Percentiles rank a stretch among this genome's conserved stretches.
Evolutionary conservation across 2,888 invertebrate species (phyloP).

Genomic region (Melanchra persicariae): DNA sequence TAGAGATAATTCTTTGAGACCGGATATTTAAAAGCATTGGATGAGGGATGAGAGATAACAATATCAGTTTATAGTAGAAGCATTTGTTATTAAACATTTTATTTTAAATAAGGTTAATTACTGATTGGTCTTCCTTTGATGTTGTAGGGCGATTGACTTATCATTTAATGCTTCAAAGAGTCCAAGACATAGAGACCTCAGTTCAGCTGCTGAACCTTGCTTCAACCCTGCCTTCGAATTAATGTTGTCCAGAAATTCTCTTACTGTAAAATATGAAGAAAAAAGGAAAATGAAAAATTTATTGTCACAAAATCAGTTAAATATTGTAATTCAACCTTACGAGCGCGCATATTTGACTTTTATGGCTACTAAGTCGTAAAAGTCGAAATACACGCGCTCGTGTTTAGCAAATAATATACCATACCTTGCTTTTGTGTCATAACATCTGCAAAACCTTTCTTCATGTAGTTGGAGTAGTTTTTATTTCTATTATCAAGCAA

Average conservation of each 20-base stretch:
- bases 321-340: too few species aligned
- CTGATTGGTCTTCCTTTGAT: conserved; percentile 97
- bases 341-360: too few species aligned
- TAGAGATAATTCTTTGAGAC: conserved; percentile 15
- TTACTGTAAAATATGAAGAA: conserved; percentile 89
- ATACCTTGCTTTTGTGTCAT: conserved; percentile 94
- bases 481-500: conserved; percentile 94
- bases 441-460: conserved; percentile 92
- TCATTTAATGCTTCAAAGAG: conserved; percentile 96
- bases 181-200: conserved; percentile 94
- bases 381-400: too few species aligned
- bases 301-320: too few species aligned
- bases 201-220: conserved; percentile 92
- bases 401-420: too few species aligned
- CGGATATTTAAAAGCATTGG: conserved; percentile 34
- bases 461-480: conserved; percentile 93
- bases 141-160: conserved; percentile 95
- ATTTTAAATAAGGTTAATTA: too few species aligned
- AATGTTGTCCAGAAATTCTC: conserved; percentile 92
- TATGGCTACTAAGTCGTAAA: too few species aligned
- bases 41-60: conserved; percentile 34
- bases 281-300: neutral
- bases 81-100: too few species aligned
- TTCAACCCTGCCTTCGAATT: conserved; percentile 85
- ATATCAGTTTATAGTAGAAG: conserved; percentile 1